phyloP scores from a whole-genome alignment of 2,113 vertebrate genomes.

The Tragelaphus imberbis region DNA sequence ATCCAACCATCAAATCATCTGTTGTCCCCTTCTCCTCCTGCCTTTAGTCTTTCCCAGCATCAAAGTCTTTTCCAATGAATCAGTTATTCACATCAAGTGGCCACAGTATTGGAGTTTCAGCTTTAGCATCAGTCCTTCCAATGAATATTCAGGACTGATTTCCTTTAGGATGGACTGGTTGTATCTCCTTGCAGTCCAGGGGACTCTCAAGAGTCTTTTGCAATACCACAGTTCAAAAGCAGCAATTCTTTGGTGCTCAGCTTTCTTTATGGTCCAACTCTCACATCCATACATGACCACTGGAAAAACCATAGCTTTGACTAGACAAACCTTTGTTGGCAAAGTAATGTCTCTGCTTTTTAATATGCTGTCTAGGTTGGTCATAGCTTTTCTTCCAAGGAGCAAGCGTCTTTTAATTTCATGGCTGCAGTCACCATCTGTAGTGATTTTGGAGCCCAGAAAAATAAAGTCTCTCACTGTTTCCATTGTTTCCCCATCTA shows the following conservation, averaged over 20 bases:
- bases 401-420: neutral
- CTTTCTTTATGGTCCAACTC: neutral
- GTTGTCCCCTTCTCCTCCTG: neutral
- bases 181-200: neutral
- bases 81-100: neutral
- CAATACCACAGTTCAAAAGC: neutral
- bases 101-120: neutral
- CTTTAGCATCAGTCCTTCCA: neutral
- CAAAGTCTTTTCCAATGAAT: neutral
- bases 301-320: neutral
- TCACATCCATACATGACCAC: neutral
- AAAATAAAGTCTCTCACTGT: no score
- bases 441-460: accelerated
- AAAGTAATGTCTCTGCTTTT: neutral
- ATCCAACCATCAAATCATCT: neutral
- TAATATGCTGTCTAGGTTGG: neutral
- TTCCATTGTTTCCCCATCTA: no score
- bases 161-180: neutral
- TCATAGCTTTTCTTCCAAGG: neutral
- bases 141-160: neutral
- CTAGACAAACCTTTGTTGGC: neutral
- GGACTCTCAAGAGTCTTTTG: neutral
- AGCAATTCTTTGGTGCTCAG: accelerated
- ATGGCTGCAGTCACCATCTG: neutral
- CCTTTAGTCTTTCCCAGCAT: neutral